Conservation (phyloP, 2,797 vertebrate species). For the Acanthopagrus latus region DNA sequence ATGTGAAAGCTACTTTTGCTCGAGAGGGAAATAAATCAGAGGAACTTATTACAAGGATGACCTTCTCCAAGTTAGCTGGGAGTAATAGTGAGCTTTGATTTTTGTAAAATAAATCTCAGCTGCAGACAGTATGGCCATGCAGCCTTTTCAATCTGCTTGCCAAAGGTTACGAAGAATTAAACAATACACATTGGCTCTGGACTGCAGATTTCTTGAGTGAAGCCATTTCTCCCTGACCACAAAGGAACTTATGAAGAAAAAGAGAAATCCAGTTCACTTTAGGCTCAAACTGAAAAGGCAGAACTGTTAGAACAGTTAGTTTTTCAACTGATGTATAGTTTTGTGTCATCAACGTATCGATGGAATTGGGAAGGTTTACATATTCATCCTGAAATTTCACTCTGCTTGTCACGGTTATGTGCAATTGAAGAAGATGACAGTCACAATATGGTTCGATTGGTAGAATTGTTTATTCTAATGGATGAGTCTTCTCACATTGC, state of each 20-base stretch:
- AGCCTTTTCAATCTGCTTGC: conserved; percentile 36
- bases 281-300: background rate
- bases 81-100: conserved; percentile 1
- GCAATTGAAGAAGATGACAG: no score
- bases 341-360: background rate
- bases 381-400: no score
- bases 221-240: background rate
- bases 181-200: conserved; percentile 12
- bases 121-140: background rate
- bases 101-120: conserved; percentile 5
- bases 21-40: conserved; percentile 20
- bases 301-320: background rate
- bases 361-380: no score
- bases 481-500: background rate
- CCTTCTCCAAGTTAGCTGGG: conserved; percentile 31
- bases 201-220: conserved; percentile 1
- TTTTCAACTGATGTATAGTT: background rate
- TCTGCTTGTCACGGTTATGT: no score
- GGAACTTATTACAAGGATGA: conserved; percentile 32
- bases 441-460: no score
- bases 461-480: background rate
- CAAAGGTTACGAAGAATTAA: conserved; percentile 43
- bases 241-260: conserved; percentile 1
- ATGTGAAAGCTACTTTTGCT: background rate
- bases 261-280: background rate